Evolutionary conservation across 2,888 invertebrate species (phyloP).

Genomic region (Seira musarum): DNA sequence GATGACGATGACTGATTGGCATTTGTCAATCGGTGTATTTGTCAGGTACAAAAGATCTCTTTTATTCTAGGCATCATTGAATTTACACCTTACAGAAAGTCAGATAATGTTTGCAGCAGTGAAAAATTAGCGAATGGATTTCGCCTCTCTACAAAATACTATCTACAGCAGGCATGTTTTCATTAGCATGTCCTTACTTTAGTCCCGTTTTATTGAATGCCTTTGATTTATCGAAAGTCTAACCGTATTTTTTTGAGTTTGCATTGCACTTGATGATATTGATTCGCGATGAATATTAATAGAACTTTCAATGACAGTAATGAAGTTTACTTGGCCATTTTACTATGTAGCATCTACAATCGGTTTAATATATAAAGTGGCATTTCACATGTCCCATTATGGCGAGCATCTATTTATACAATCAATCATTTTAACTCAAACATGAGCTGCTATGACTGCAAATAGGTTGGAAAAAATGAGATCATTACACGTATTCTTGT

Average conservation of each 20-base stretch:
- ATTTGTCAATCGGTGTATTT: conserved; percentile 51
- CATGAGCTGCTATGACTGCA: too few relatives aligned
- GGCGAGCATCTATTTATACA: too few relatives aligned
- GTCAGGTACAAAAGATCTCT: conserved; percentile 20
- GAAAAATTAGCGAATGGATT: not conserved
- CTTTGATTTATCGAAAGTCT: conserved; percentile 7
- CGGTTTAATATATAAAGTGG: too few relatives aligned
- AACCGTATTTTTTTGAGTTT: not conserved
- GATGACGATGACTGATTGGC: conserved; percentile 54
- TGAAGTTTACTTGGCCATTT: too few relatives aligned
- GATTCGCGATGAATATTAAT: not conserved
- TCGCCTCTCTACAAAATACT: too few relatives aligned
- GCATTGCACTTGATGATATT: not conserved
- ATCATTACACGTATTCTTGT: too few relatives aligned
- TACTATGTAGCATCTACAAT: too few relatives aligned
- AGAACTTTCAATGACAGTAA: too few relatives aligned
- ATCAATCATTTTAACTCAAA: too few relatives aligned
- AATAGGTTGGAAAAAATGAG: too few relatives aligned
- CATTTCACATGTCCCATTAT: too few relatives aligned
- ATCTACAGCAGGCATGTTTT: not conserved
- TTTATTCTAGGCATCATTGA: conserved; percentile 6
- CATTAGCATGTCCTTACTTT: too few relatives aligned
- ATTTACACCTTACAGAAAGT: not conserved
- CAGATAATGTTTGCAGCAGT: not conserved
- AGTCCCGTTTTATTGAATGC: conserved; percentile 31